phyloP scores from a whole-genome alignment of 2,888 invertebrate genomes.

The Patella pellucida region DNA sequence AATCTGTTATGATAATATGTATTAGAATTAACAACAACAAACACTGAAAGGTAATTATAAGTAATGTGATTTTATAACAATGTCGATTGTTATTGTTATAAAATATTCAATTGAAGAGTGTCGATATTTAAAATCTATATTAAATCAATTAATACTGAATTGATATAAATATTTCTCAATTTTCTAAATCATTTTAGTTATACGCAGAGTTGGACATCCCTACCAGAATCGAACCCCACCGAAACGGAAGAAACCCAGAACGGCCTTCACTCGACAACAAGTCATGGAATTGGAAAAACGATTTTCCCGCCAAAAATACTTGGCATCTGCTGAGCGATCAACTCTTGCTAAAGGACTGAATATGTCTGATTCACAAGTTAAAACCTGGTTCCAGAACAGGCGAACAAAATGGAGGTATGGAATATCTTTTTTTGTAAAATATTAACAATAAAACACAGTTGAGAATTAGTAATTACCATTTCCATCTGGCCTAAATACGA shows the following conservation, averaged over 20 bases:
- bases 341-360: slow-evolving; percentile 94
- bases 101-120: too few species aligned
- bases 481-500: too few species aligned
- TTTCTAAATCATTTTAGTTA: slow-evolving; percentile 47
- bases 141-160: too few species aligned
- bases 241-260: slow-evolving; percentile 97
- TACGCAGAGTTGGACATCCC: slow-evolving; percentile 93
- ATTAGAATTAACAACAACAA: too few species aligned
- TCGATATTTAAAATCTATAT: too few species aligned
- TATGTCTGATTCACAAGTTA: slow-evolving; percentile 96
- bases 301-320: slow-evolving; percentile 98
- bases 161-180: not conserved
- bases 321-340: slow-evolving; percentile 96
- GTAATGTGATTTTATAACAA: not conserved
- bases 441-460: too few species aligned
- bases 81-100: too few species aligned
- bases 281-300: slow-evolving; percentile 82
- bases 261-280: slow-evolving; percentile 93
- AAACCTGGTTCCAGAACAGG: slow-evolving; percentile 97
- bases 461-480: too few species aligned
- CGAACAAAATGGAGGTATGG: slow-evolving; percentile 98
- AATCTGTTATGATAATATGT: too few species aligned
- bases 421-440: too few species aligned
- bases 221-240: slow-evolving; percentile 99
- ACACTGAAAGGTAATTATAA: too few species aligned